Conservation (phyloP, 2,113 vertebrate genomes). For the Centropus bengalensis region DNA sequence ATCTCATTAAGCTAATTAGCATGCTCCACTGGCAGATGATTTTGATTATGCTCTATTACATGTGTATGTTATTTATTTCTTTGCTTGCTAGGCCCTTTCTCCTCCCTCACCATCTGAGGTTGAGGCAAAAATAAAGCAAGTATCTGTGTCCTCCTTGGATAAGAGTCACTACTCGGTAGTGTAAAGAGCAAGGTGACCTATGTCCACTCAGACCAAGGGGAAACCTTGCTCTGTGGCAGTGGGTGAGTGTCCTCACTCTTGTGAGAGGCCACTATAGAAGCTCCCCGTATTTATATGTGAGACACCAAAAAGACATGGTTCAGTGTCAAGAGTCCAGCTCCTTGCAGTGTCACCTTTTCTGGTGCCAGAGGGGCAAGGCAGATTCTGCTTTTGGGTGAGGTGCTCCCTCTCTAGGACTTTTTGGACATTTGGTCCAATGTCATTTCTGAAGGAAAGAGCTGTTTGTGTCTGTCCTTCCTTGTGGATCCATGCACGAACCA, state of each 20-base stretch:
- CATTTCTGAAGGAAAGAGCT: neutral
- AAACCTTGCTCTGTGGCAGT: neutral
- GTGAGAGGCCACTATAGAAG: neutral
- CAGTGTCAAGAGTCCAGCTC: neutral
- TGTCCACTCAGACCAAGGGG: neutral
- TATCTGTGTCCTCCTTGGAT: neutral
- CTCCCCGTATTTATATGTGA: neutral
- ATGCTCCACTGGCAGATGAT: constrained; percentile 34
- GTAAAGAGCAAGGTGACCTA: too few relatives aligned
- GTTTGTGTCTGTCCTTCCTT: neutral
- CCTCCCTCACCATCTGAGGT: neutral
- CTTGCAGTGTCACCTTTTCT: neutral
- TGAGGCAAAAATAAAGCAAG: neutral
- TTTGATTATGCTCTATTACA: neutral
- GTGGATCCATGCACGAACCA: neutral
- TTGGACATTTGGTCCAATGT: neutral
- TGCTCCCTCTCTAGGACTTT: neutral
- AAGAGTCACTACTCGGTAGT: neutral
- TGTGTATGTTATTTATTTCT: constrained; percentile 11
- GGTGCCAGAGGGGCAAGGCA: neutral
- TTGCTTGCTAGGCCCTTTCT: neutral
- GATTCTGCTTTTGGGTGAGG: neutral
- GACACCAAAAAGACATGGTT: neutral
- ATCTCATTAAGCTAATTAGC: constrained; percentile 57
- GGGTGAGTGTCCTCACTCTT: neutral